Evolutionary conservation across 1,140 invertebrate species (phyloP).

Genomic region (Helicoverpa armigera): DNA sequence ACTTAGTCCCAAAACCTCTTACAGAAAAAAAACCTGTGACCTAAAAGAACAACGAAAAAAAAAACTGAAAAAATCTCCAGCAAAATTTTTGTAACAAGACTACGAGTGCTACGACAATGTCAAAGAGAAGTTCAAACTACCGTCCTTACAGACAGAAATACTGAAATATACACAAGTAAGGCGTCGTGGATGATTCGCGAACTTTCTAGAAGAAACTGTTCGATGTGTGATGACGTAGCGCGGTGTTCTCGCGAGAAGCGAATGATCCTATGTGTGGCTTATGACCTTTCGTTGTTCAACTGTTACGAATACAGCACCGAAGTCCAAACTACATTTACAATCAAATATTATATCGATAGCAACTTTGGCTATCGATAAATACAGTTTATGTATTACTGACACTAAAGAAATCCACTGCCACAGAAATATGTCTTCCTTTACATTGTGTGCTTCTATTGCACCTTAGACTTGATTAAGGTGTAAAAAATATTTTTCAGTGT

Average conservation of each 20-base stretch:
- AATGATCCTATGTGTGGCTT: conserved; percentile 32
- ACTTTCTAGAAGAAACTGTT: conserved; percentile 73
- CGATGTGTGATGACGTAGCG: conserved; percentile 65
- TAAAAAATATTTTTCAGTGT: too few species aligned
- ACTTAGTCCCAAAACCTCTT: not conserved
- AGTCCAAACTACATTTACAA: not conserved
- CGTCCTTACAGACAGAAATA: conserved; percentile 79
- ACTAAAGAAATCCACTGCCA: too few species aligned
- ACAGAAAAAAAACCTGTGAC: conserved; percentile 42
- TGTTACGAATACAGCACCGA: too few species aligned
- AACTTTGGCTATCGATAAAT: too few species aligned
- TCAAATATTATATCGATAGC: not conserved
- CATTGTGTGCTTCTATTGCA: too few species aligned
- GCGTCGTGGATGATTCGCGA: conserved; percentile 81
- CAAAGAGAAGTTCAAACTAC: conserved; percentile 80
- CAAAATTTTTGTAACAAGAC: conserved; percentile 45
- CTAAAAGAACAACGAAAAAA: conserved; percentile 20
- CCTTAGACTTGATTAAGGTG: too few species aligned
- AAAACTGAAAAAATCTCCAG: conserved; percentile 16
- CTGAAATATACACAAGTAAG: conserved; percentile 86
- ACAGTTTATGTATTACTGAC: too few species aligned
- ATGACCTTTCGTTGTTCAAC: conserved; percentile 9
- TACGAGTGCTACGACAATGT: conserved; percentile 70
- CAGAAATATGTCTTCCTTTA: too few species aligned
- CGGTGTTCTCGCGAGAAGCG: conserved; percentile 46